A percentile compares a stretch with the other conserved stretches of the same genome.
Conservation (phyloP, 2,888 invertebrate genomes). For the Aleiodes leptofemur region DNA sequence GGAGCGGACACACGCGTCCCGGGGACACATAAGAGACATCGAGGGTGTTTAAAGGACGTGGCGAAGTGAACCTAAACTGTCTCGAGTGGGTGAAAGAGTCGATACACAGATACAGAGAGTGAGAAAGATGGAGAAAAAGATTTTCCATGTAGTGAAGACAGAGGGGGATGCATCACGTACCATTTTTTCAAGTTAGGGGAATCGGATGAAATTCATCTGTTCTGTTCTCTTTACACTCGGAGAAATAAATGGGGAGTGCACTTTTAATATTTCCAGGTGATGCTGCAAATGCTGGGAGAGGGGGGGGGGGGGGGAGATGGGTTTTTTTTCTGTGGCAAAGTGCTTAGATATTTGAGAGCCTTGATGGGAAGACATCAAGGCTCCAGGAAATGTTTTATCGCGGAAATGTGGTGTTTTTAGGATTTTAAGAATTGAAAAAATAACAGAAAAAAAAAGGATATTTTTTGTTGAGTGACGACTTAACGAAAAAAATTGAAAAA, state of each 20-base stretch:
- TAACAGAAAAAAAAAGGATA: too few relatives aligned
- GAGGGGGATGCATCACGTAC: constrained; percentile 24
- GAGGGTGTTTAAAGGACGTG: constrained; percentile 54
- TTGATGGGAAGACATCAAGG: neutral
- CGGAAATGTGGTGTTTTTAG: neutral
- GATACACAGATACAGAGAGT: neutral
- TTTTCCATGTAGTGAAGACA: neutral
- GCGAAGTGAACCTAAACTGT: constrained; percentile 48
- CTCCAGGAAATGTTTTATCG: neutral
- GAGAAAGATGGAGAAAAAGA: constrained; percentile 6
- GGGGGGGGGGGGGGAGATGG: neutral
- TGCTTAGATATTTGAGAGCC: neutral
- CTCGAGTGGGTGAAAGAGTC: constrained; percentile 38
- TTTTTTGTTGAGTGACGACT: too few relatives aligned
- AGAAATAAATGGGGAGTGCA: constrained; percentile 29
- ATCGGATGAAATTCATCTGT: constrained; percentile 14
- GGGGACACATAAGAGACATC: constrained; percentile 29
- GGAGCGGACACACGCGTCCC: constrained; percentile 35
- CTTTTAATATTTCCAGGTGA: constrained; percentile 39
- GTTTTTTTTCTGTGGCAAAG: neutral
- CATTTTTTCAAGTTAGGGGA: neutral
- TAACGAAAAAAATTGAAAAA: too few relatives aligned
- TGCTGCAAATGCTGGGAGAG: neutral
- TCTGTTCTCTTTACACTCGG: constrained; percentile 3
- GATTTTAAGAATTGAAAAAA: too few relatives aligned